These are phyloP conservation scores for Gibbula magus DNA, from an alignment of 2,888 invertebrate species.

Conservation along the genomic window DNA sequence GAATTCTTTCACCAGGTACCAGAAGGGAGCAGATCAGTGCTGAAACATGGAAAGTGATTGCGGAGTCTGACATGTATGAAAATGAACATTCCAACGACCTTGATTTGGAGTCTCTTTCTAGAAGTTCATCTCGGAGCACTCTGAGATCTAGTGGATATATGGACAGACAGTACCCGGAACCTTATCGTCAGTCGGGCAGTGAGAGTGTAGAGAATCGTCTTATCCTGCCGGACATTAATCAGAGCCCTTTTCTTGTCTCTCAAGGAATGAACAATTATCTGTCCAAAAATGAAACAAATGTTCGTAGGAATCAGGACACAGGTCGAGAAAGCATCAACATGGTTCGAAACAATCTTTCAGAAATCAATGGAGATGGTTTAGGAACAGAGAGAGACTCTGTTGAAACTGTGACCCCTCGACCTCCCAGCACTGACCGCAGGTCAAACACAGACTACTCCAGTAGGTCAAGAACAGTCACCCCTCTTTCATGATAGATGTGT, in stretches of 20 bases:
- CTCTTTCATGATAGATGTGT: background rate
- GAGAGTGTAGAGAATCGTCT: conserved; percentile 35
- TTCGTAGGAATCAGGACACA: background rate
- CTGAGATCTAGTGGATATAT: background rate
- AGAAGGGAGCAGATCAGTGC: conserved; percentile 52
- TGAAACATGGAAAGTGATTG: conserved; percentile 65
- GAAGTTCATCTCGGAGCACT: conserved; percentile 20
- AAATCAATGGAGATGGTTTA: background rate
- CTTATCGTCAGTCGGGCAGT: background rate
- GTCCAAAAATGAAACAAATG: conserved; percentile 23
- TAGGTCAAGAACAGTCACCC: background rate
- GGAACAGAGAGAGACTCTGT: background rate
- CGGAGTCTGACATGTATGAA: conserved; percentile 46
- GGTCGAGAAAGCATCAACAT: conserved; percentile 16
- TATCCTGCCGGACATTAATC: conserved; percentile 60
- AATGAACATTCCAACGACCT: conserved; percentile 35
- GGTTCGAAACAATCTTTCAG: conserved; percentile 14
- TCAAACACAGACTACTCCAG: background rate
- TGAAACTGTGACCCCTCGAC: background rate
- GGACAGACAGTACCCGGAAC: background rate
- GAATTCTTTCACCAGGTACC: conserved; percentile 31
- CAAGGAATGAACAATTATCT: conserved; percentile 52
- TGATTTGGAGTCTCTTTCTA: background rate
- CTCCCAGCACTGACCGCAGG: background rate
- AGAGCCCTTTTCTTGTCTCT: conserved; percentile 59